Base-by-base conservation (phyloP, 2,797 vertebrate species). In the Rallus crepitans region DNA sequence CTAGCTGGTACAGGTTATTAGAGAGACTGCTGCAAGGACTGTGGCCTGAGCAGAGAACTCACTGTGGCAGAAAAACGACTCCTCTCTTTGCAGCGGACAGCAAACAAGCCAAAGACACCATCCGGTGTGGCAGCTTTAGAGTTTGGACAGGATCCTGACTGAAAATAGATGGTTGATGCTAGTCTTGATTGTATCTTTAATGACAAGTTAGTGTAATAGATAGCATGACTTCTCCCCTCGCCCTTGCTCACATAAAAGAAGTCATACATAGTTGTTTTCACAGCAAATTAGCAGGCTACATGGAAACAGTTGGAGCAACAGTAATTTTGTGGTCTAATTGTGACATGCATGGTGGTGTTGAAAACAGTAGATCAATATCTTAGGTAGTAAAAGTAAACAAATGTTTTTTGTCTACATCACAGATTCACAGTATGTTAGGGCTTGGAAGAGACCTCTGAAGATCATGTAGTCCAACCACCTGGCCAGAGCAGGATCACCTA, bases 201-300 rank as follows among this genome's bases (percentile, higher is more conserved):
- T 68, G 45, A 89, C 21, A 72, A 53, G 30, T 17, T 31, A 37
- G 17, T 28, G 8, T 79, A 69, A 42, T 35, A 73, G 77, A 45
- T 69, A 65, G 25, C 35, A 11, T 65, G 56, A 47, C 47, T 45
- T 31, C 8, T 23, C 5, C 21, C 7, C 21, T 16, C n/a, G 5
- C 10, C 9, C 5, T 3, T 5, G 4, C 4, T 25, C 12, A 15
- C 2, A 0, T 47, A 52, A 69, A 55, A 35, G 19, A 33, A 37
- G 33, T 73, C 4, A 35, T 23, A 28, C 27, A 14, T 14, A 40
- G 27, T 40, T 68, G 31, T 68, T 86, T 82, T 86, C 15, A 50
- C 31, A 25, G 13, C 31, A 37, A 8, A 24, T 76, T 39, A 60
- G 30, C 37, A 37, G 40, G 31, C 35, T 77, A 28, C 52, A 11